Evolutionary conservation across 2,888 invertebrate species (phyloP).

Genomic region (Achlya flavicornis): DNA sequence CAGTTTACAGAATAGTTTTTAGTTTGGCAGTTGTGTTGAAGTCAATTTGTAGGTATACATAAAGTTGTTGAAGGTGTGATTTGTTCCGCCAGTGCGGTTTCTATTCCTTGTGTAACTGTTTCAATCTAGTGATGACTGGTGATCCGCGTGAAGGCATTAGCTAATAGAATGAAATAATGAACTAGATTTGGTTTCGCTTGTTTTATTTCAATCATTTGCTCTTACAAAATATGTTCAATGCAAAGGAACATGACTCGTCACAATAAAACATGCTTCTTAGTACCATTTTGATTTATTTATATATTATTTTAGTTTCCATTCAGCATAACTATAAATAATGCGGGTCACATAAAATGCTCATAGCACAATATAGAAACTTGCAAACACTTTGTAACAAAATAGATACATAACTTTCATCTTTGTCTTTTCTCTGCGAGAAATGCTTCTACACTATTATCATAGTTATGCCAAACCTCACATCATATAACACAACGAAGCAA

Average conservation of each 20-base stretch:
- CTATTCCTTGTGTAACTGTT: too few relatives aligned
- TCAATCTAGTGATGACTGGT: too few relatives aligned
- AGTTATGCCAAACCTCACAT: constrained; percentile 82
- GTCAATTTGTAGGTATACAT: too few relatives aligned
- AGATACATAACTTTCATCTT: constrained; percentile 80
- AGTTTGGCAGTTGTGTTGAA: too few relatives aligned
- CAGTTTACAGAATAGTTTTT: too few relatives aligned
- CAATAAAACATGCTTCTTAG: constrained; percentile 84
- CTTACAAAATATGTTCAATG: constrained; percentile 85
- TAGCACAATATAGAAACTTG: constrained; percentile 84
- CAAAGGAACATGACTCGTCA: constrained; percentile 84
- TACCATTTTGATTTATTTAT: constrained; percentile 83
- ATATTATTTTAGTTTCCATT: constrained; percentile 82
- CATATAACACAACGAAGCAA: constrained; percentile 84
- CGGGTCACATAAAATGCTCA: constrained; percentile 84
- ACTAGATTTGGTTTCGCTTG: constrained; percentile 81
- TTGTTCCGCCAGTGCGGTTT: too few relatives aligned
- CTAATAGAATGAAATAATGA: constrained; percentile 56
- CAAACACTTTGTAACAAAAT: constrained; percentile 85
- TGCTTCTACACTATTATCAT: constrained; percentile 77
- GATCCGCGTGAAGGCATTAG: constrained; percentile 4
- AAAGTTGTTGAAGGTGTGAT: too few relatives aligned
- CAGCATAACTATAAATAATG: constrained; percentile 84
- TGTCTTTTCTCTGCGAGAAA: constrained; percentile 80
- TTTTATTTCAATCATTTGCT: constrained; percentile 85